Evolutionary conservation across 2,888 invertebrate genomes (phyloP).

Genomic region (Gryllus longicercus): DNA sequence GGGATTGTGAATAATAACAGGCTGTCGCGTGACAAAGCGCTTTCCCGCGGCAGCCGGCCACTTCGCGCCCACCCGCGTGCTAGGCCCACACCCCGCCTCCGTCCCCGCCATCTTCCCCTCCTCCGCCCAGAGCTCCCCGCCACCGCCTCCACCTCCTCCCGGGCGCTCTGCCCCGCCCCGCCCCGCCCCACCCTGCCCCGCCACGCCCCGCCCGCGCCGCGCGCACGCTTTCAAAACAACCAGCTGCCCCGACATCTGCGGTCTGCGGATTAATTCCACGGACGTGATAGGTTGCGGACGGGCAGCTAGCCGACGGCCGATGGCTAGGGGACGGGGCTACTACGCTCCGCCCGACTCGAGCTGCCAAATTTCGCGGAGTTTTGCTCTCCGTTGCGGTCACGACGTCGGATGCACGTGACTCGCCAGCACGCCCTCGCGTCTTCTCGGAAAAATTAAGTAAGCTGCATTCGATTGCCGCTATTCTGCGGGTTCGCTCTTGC

Average conservation of each 20-base stretch:
- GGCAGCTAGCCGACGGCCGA: neutral
- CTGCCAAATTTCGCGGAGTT: neutral
- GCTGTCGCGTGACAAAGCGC: slow-evolving; percentile 1
- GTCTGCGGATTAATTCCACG: neutral
- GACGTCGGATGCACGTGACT: neutral
- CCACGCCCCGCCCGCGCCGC: no score
- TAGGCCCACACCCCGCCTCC: neutral
- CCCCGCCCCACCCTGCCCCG: neutral
- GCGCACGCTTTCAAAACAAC: neutral
- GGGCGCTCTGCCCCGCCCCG: neutral
- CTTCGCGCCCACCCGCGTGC: neutral
- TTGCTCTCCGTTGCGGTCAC: neutral
- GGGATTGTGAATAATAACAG: slow-evolving; percentile 1
- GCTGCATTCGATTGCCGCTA: no score
- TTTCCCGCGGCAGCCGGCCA: neutral
- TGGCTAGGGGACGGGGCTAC: neutral
- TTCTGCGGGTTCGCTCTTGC: no score
- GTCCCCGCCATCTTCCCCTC: neutral
- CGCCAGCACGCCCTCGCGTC: no score
- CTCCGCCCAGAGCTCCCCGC: neutral
- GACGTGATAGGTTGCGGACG: neutral
- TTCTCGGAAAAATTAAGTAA: no score
- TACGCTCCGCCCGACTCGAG: neutral
- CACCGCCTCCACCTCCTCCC: neutral
- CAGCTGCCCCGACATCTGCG: slow-evolving; percentile 17